Evolutionary conservation across 2,113 vertebrate species (phyloP).

Genomic region (Alethe diademata): DNA sequence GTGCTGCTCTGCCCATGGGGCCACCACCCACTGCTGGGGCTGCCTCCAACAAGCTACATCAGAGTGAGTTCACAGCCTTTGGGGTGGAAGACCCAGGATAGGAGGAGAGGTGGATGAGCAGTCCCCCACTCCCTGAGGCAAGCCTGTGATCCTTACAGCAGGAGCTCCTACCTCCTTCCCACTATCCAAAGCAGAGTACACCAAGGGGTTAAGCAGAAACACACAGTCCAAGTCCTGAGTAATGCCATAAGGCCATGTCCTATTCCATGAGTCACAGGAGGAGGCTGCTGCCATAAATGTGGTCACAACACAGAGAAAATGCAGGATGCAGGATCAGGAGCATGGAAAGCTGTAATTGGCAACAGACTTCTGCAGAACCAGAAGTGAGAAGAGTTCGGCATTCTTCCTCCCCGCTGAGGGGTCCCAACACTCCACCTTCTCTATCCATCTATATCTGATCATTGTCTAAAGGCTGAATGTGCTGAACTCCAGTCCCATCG

Average conservation of each 20-base stretch:
- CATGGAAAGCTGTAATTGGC: not conserved
- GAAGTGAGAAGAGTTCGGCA: not conserved
- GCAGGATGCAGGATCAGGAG: not conserved
- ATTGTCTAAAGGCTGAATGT: not conserved
- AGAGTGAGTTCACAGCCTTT: not conserved
- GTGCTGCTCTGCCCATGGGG: not conserved
- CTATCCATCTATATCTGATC: not conserved
- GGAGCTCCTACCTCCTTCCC: not conserved
- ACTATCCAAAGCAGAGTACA: not conserved
- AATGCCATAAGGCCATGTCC: not conserved
- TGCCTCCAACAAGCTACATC: not conserved
- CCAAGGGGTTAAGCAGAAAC: not conserved
- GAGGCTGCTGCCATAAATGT: not conserved
- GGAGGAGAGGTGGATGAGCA: not conserved
- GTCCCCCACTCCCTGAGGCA: rapidly evolving
- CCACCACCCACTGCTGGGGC: not conserved
- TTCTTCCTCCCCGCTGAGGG: not conserved
- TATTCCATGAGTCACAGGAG: not conserved
- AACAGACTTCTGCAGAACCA: not conserved
- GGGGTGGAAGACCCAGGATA: not conserved
- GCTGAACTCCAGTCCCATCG: rapidly evolving
- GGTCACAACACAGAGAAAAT: not conserved
- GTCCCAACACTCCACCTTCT: not conserved
- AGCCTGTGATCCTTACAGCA: not conserved
- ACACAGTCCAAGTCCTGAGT: not conserved